A percentile compares a stretch with the other conserved stretches of the same genome.
Conservation (phyloP, 2,113 vertebrate genomes). For the Alethe castanea region DNA sequence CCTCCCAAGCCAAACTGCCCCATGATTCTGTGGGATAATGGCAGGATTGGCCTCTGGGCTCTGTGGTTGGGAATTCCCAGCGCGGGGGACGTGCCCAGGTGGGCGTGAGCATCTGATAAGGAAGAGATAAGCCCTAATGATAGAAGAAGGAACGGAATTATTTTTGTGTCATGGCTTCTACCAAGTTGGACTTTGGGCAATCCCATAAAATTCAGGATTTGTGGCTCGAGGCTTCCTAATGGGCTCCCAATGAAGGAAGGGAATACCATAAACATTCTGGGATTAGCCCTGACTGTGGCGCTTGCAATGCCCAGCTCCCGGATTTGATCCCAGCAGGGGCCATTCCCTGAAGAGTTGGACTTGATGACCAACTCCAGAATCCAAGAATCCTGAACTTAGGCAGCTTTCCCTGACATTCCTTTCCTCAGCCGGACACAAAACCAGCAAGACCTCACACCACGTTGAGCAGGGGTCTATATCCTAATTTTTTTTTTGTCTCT, state of each 20-base stretch:
- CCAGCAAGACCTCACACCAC: accelerated
- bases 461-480: accelerated
- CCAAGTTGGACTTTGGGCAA: not conserved
- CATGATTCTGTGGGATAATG: accelerated
- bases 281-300: accelerated
- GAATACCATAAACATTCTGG: not conserved
- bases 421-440: accelerated
- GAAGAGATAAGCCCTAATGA: no score
- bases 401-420: accelerated
- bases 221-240: not conserved
- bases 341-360: accelerated
- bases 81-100: accelerated
- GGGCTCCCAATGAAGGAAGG: not conserved
- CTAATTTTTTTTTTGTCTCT: not conserved
- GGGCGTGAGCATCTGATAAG: not conserved
- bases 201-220: not conserved
- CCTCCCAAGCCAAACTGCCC: not conserved
- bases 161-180: not conserved
- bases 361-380: no score
- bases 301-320: accelerated
- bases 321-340: not conserved
- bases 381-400: not conserved
- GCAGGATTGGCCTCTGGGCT: not conserved
- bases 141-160: no score
- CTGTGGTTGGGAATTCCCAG: not conserved